phyloP scores from a whole-genome alignment of 2,113 vertebrate genomes.

The Oncorhynchus keta region DNA sequence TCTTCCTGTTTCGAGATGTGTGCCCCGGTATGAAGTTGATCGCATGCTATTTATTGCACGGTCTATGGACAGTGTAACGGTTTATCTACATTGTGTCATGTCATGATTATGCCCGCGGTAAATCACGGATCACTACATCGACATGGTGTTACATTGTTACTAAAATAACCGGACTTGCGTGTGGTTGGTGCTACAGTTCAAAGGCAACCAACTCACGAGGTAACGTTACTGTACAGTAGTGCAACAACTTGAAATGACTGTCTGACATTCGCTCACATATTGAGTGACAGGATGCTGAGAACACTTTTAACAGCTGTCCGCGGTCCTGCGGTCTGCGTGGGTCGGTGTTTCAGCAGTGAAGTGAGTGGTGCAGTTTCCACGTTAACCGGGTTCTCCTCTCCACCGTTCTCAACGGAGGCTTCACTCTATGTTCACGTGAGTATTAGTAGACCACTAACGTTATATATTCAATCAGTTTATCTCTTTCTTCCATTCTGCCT shows the following conservation, averaged over 20 bases:
- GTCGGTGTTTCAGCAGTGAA: conserved; percentile 5
- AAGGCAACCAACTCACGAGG: neutral
- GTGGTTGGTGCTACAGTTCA: neutral
- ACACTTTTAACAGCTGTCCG: neutral
- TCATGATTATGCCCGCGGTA: neutral
- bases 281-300: neutral
- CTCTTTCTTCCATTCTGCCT: no score
- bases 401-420: conserved; percentile 46
- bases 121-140: neutral
- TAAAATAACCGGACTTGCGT: neutral
- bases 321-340: neutral
- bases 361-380: neutral
- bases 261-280: no score
- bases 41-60: neutral
- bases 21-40: neutral
- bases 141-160: neutral
- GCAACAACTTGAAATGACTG: no score
- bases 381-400: neutral
- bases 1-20: conserved; percentile 27
- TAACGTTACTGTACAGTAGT: no score
- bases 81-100: neutral
- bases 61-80: neutral
- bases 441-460: neutral
- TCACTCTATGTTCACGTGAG: conserved; percentile 79
- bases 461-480: no score